Conservation (phyloP, 2,888 invertebrate genomes). For the Lumbricus terrestris region DNA sequence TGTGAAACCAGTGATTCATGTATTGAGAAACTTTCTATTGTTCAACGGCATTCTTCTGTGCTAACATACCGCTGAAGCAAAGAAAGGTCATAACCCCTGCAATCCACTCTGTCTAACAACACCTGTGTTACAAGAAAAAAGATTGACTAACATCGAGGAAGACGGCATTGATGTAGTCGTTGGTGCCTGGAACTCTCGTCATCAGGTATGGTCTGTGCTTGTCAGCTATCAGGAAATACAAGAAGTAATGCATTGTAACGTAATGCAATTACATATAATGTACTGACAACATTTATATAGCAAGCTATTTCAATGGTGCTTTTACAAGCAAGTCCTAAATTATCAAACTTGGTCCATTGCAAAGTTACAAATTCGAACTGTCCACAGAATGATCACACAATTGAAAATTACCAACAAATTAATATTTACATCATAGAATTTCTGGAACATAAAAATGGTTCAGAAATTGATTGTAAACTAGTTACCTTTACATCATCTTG, state of each 20-base stretch:
- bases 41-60: too few species aligned
- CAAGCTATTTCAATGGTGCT: not conserved
- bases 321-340: not conserved
- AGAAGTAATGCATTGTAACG: not conserved
- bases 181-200: conserved; percentile 42
- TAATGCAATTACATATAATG: too few species aligned
- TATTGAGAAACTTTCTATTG: not conserved
- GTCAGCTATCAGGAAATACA: conserved; percentile 35
- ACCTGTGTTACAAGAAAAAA: not conserved
- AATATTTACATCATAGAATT: too few species aligned
- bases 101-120: not conserved
- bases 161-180: conserved; percentile 44
- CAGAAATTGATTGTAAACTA: too few species aligned
- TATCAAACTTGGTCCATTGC: too few species aligned
- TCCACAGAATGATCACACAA: too few species aligned
- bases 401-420: too few species aligned
- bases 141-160: conserved; percentile 40
- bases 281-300: too few species aligned
- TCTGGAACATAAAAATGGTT: too few species aligned
- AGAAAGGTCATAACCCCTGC: not conserved
- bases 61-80: not conserved
- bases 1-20: too few species aligned
- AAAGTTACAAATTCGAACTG: too few species aligned
- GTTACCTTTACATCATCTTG: too few species aligned
- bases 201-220: conserved; percentile 41